Conservation (phyloP, 2,797 vertebrate species). For the Trematomus bernacchii region DNA sequence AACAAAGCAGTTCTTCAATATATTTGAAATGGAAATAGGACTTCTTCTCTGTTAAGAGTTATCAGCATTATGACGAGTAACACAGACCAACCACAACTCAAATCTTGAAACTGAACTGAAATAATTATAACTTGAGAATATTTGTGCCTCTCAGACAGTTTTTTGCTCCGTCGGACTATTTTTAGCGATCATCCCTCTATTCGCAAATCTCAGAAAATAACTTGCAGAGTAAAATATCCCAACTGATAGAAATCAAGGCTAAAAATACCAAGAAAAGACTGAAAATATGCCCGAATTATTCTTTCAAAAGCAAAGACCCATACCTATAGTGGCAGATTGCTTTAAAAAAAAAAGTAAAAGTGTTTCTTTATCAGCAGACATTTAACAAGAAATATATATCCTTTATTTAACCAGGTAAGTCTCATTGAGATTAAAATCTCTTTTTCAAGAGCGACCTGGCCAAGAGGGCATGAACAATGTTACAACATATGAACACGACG, state of each 20-base stretch:
- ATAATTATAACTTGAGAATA: neutral
- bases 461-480: no score
- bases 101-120: neutral
- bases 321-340: neutral
- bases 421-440: no score
- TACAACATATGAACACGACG: no score
- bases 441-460: no score
- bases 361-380: slow-evolving; percentile 8
- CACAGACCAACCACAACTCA: neutral
- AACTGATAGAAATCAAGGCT: neutral
- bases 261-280: slow-evolving; percentile 2
- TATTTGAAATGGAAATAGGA: neutral
- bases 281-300: neutral
- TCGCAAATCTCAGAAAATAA: slow-evolving; percentile 9
- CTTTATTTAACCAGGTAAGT: no score
- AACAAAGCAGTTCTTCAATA: neutral
- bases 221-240: neutral
- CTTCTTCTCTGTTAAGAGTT: neutral
- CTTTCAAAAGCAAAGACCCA: neutral
- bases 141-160: neutral
- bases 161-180: neutral
- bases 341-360: slow-evolving; percentile 25
- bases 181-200: neutral
- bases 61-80: neutral
- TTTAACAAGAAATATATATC: neutral